Evolutionary conservation across 2,797 vertebrate genomes (phyloP).

Genomic region (Schizopygopsis malacanthus): DNA sequence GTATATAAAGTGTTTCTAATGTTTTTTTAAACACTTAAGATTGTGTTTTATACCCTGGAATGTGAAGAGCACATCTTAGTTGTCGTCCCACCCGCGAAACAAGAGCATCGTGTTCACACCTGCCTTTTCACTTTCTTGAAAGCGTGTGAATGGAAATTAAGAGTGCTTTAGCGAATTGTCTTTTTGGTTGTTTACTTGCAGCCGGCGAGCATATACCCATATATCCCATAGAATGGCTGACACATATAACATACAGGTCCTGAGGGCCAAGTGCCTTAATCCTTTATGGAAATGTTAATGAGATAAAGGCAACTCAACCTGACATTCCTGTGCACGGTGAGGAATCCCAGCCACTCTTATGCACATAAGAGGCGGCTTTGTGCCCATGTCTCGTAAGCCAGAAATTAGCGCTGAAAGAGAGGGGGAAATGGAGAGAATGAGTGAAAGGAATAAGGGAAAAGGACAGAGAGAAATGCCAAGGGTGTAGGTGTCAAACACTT

Average conservation of each 20-base stretch:
- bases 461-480: constrained; percentile 46
- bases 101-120: constrained; percentile 41
- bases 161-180: constrained; percentile 71
- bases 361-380: constrained; percentile 79
- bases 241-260: constrained; percentile 64
- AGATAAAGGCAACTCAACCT: constrained; percentile 68
- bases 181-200: constrained; percentile 73
- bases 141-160: constrained; percentile 66
- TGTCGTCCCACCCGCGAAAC: neutral
- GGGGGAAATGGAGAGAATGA: constrained; percentile 68
- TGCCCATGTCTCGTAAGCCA: constrained; percentile 77
- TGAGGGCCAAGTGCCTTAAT: constrained; percentile 81
- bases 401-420: constrained; percentile 80
- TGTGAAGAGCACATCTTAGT: constrained; percentile 64
- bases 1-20: neutral
- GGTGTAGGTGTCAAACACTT: constrained; percentile 59
- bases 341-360: constrained; percentile 71
- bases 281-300: constrained; percentile 82
- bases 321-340: constrained; percentile 68
- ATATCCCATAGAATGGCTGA: constrained; percentile 63
- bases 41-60: constrained; percentile 52
- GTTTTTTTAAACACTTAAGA: constrained; percentile 43
- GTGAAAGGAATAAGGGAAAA: constrained; percentile 61
- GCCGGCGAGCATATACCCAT: constrained; percentile 49
- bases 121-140: constrained; percentile 39